Percentiles rank a stretch among this genome's conserved stretches.
These are phyloP conservation scores for Alloplasta piceator DNA, from an alignment of 2,888 invertebrate species.

Conservation along the genomic window DNA sequence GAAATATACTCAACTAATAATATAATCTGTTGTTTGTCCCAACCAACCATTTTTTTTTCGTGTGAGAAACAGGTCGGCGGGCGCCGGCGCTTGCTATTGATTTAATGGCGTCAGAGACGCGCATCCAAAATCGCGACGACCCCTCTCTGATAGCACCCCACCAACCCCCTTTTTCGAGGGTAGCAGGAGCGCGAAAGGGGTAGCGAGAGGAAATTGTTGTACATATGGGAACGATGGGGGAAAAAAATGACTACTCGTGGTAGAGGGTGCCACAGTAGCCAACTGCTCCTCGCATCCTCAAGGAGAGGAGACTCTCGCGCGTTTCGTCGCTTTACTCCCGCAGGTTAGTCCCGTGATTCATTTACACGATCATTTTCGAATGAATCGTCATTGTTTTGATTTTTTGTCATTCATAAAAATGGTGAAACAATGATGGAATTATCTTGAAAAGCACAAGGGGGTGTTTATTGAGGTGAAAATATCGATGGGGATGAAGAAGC, in stretches of 20 bases:
- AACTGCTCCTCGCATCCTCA: conserved; percentile 78
- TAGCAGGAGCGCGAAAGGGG: conserved; percentile 2
- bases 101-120: conserved; percentile 69
- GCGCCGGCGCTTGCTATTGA: conserved; percentile 81
- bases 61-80: too few species aligned
- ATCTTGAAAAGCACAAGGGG: too few species aligned
- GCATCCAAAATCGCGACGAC: conserved; percentile 57
- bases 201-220: conserved; percentile 68
- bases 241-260: conserved; percentile 76
- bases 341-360: conserved; percentile 76
- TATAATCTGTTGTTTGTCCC: too few species aligned
- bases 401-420: neutral
- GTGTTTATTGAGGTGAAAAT: neutral
- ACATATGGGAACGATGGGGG: conserved; percentile 70
- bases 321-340: conserved; percentile 69
- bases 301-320: conserved; percentile 72
- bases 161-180: too few species aligned
- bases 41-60: too few species aligned
- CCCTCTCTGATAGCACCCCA: neutral
- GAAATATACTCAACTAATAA: too few species aligned
- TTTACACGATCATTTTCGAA: conserved; percentile 49
- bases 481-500: too few species aligned
- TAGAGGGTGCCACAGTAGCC: conserved; percentile 81
- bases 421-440: neutral
- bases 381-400: conserved; percentile 1